Conservation (phyloP, 2,797 vertebrate genomes). For the Neostethus bicornis region DNA sequence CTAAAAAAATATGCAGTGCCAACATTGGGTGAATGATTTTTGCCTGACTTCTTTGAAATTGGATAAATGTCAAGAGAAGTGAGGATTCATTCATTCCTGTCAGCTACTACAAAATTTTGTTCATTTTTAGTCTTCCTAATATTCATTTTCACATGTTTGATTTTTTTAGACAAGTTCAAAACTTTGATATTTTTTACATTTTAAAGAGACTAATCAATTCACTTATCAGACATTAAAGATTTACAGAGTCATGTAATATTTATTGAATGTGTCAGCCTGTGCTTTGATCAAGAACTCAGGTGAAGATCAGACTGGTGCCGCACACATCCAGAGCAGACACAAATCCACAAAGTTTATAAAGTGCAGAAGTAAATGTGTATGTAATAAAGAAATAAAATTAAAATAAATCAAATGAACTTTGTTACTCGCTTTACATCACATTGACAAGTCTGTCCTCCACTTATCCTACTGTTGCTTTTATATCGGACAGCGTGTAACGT, state of each 20-base stretch:
- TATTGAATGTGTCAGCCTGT: neutral
- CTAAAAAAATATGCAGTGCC: too few species aligned
- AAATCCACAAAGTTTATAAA: slow-evolving; percentile 9
- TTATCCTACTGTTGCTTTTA: slow-evolving; percentile 19
- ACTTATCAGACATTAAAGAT: neutral
- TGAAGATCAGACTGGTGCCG: neutral
- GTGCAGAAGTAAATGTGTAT: neutral
- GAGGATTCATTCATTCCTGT: too few species aligned
- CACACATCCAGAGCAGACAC: slow-evolving; percentile 7
- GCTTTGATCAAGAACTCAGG: slow-evolving; percentile 2
- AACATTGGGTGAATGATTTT: too few species aligned
- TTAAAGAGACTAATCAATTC: neutral
- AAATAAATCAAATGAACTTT: slow-evolving; percentile 23
- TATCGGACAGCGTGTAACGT: slow-evolving; percentile 43
- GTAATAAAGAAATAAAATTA: neutral
- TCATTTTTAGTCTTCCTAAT: too few species aligned
- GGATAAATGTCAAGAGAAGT: too few species aligned
- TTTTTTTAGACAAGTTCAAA: neutral
- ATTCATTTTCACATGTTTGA: neutral
- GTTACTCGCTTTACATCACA: slow-evolving; percentile 42
- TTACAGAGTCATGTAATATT: neutral
- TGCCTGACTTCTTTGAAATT: too few species aligned
- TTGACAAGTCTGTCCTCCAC: slow-evolving; percentile 9
- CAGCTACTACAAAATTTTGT: too few species aligned
- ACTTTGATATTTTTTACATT: neutral